Percentiles rank a stretch among this genome's conserved stretches.
Evolutionary conservation across 1,140 invertebrate genomes (phyloP).

Genomic region (Zaprionus capensis): DNA sequence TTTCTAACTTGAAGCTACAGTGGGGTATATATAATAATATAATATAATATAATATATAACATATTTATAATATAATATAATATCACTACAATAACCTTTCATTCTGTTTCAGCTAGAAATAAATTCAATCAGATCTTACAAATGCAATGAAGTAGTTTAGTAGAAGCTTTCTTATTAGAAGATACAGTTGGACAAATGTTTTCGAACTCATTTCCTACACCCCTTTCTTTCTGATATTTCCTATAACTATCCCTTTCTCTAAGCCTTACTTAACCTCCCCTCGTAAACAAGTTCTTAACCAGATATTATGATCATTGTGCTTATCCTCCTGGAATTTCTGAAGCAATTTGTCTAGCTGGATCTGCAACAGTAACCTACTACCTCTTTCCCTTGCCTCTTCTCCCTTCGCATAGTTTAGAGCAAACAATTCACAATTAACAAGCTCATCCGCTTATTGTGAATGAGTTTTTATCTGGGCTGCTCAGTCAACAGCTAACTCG

Average conservation of each 20-base stretch:
- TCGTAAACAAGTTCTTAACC: neutral
- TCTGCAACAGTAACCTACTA: no score
- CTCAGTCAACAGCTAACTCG: slow-evolving; percentile 36
- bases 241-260: neutral
- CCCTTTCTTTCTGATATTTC: neutral
- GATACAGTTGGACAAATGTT: no score
- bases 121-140: no score
- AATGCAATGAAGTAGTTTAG: no score
- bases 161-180: no score
- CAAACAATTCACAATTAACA: slow-evolving; percentile 33
- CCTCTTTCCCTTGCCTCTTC: no score
- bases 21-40: no score
- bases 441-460: slow-evolving; percentile 4
- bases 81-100: no score
- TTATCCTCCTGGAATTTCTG: slow-evolving; percentile 6
- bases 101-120: no score
- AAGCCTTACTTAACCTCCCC: neutral
- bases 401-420: neutral
- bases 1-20: neutral
- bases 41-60: no score
- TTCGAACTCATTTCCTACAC: neutral
- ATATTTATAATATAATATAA: no score
- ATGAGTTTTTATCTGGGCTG: slow-evolving; percentile 15
- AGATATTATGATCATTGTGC: neutral
- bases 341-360: neutral